A percentile compares a stretch with the other conserved stretches of the same genome.
These are phyloP conservation scores for Apis laboriosa DNA, from an alignment of 1,140 invertebrate genomes.

Conservation along the genomic window DNA sequence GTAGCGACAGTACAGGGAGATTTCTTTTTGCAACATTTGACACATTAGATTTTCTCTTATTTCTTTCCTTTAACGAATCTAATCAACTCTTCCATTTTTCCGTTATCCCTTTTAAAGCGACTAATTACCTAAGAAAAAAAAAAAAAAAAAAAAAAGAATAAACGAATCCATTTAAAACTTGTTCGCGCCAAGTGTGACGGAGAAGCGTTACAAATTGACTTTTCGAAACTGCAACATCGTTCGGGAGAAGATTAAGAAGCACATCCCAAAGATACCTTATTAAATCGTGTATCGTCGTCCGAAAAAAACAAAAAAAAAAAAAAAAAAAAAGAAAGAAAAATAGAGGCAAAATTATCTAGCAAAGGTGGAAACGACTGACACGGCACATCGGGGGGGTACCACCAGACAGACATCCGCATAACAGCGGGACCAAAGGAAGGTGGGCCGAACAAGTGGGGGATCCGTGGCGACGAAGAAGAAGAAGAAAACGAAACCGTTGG, in stretches of 20 bases:
- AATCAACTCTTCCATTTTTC: neutral
- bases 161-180: no score
- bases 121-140: no score
- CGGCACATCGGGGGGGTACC: neutral
- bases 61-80: neutral
- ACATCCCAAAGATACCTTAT: no score
- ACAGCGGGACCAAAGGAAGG: neutral
- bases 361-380: neutral
- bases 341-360: neutral
- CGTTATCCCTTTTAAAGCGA: no score
- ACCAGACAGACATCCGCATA: neutral
- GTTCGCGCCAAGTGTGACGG: no score
- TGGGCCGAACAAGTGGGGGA: slow-evolving; percentile 24
- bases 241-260: no score
- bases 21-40: neutral
- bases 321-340: neutral
- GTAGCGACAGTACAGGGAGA: neutral
- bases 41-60: neutral
- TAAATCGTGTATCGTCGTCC: no score
- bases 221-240: no score
- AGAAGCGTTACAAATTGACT: no score
- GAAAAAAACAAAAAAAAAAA: no score
- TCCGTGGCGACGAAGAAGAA: slow-evolving; percentile 17
- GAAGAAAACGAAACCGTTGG: slow-evolving; percentile 52
- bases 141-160: no score